Percentiles rank a stretch among this genome's conserved stretches.
Evolutionary conservation across 2,113 vertebrate species (phyloP).

Genomic region (Aspidoscelis tigris): DNA sequence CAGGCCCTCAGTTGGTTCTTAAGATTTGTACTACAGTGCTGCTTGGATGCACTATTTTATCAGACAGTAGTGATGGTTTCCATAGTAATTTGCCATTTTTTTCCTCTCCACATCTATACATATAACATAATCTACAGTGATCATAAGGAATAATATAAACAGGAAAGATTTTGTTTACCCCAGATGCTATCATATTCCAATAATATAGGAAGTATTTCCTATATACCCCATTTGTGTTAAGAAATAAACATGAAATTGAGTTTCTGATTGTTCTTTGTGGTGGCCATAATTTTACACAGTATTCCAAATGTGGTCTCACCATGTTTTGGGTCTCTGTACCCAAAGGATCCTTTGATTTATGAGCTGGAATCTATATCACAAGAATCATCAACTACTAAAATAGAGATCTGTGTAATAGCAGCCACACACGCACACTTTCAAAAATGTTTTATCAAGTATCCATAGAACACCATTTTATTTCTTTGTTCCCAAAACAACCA

Average conservation of each 20-base stretch:
- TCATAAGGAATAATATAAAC: background rate
- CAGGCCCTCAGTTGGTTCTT: background rate
- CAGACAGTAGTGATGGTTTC: background rate
- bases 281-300: too few relatives aligned
- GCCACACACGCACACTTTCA: too few relatives aligned
- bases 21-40: background rate
- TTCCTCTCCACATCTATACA: background rate
- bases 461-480: constrained; percentile 33
- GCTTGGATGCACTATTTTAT: background rate
- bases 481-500: constrained; percentile 59
- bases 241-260: background rate
- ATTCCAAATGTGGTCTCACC: too few relatives aligned
- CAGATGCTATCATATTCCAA: background rate
- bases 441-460: background rate
- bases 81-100: background rate
- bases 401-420: background rate
- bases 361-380: background rate
- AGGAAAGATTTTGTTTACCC: background rate
- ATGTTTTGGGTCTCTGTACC: background rate
- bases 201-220: background rate
- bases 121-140: background rate
- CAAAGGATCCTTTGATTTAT: background rate
- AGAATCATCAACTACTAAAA: background rate
- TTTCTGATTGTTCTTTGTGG: background rate
- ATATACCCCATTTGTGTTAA: background rate